Evolutionary conservation across 2,797 vertebrate genomes (phyloP).

Genomic region (Telmatherina bonti): DNA sequence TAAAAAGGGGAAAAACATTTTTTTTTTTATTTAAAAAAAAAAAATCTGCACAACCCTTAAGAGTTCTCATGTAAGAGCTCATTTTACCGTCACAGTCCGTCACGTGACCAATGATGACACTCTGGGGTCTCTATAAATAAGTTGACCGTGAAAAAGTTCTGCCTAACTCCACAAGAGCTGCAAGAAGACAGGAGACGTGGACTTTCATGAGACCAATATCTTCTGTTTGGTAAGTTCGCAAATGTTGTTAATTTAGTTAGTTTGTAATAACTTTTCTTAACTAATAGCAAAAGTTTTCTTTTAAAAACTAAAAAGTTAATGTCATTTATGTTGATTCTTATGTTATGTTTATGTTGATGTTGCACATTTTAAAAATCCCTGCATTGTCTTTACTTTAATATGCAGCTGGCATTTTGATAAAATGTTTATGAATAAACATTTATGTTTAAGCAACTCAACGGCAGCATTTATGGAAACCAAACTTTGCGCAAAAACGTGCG

Average conservation of each 20-base stretch:
- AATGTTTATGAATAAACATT: no score
- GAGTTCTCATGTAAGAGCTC: constrained; percentile 34
- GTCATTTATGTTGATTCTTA: no score
- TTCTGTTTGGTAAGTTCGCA: constrained; percentile 60
- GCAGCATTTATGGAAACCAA: neutral
- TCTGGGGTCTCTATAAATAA: constrained; percentile 66
- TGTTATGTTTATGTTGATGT: no score
- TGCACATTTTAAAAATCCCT: no score
- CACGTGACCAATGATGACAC: constrained; percentile 66
- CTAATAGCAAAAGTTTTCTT: neutral
- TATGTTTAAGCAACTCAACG: neutral
- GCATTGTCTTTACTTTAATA: no score
- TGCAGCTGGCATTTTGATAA: no score
- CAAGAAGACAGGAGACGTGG: constrained; percentile 6
- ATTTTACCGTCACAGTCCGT: constrained; percentile 28
- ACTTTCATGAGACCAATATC: constrained; percentile 15
- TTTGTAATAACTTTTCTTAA: neutral
- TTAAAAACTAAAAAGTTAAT: no score
- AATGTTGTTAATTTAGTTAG: neutral
- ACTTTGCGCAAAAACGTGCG: neutral
- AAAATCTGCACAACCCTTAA: neutral
- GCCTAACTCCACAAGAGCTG: constrained; percentile 52
- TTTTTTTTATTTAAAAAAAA: neutral
- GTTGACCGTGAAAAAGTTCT: constrained; percentile 13
- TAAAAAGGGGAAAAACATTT: no score